Conservation (phyloP, 1,140 invertebrate species). For the Scaptomyza hsui region DNA sequence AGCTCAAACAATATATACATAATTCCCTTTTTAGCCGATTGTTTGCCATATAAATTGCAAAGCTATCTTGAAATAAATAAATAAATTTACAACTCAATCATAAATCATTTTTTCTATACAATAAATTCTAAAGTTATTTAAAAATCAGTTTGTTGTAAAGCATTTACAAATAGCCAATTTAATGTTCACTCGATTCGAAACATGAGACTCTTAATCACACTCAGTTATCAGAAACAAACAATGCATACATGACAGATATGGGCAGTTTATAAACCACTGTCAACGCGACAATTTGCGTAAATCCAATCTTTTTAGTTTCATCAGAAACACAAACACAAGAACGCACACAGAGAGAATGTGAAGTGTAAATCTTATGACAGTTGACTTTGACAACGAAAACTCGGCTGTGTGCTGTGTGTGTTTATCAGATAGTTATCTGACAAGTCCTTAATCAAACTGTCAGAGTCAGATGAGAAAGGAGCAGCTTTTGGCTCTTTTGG, state of each 20-base stretch:
- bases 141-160: too few relatives aligned
- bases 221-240: not conserved
- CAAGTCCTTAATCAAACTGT: slow-evolving; percentile 27
- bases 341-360: not conserved
- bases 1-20: too few relatives aligned
- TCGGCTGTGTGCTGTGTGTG: not conserved
- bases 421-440: slow-evolving; percentile 25
- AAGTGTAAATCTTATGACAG: slow-evolving; percentile 3
- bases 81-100: too few relatives aligned
- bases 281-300: not conserved
- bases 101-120: too few relatives aligned
- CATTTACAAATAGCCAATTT: not conserved
- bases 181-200: not conserved
- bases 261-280: not conserved
- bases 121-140: too few relatives aligned
- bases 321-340: not conserved
- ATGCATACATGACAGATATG: not conserved
- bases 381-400: slow-evolving; percentile 20
- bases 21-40: too few relatives aligned
- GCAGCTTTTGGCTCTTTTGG: not conserved
- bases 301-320: slow-evolving; percentile 12
- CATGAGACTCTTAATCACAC: not conserved
- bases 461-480: not conserved
- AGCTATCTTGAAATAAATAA: too few relatives aligned
- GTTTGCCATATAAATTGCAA: too few relatives aligned